Percentiles rank a stretch among this genome's conserved stretches.
These are phyloP conservation scores for Siniperca knerii DNA, from an alignment of 2,113 vertebrate genomes.

Conservation along the genomic window DNA sequence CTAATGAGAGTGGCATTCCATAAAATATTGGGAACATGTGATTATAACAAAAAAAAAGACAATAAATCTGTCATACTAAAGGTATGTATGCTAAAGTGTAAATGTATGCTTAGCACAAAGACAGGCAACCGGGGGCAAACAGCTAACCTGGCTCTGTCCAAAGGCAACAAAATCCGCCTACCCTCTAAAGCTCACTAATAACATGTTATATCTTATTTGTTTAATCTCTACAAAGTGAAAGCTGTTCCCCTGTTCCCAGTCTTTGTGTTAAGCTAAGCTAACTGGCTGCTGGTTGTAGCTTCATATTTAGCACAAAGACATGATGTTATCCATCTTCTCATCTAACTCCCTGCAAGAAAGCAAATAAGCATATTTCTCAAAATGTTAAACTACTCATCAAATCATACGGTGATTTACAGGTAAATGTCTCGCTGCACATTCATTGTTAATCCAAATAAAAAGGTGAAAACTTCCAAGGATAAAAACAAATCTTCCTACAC, in stretches of 20 bases:
- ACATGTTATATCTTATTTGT: background rate
- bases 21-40: background rate
- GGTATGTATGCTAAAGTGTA: background rate
- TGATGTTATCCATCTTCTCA: background rate
- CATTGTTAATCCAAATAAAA: background rate
- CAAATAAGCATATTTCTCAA: background rate
- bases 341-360: background rate
- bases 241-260: background rate
- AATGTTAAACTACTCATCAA: background rate
- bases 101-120: background rate
- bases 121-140: background rate
- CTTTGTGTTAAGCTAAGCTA: background rate
- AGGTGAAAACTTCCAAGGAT: background rate
- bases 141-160: background rate
- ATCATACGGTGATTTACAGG: background rate
- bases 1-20: background rate
- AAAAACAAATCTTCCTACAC: background rate
- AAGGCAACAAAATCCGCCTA: background rate
- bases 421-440: background rate
- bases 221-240: background rate
- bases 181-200: background rate
- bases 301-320: background rate
- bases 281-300: background rate
- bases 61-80: background rate
- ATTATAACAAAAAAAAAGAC: background rate